Evolutionary conservation across 2,113 vertebrate genomes (phyloP).

Genomic region (Corynorhinus townsendii): DNA sequence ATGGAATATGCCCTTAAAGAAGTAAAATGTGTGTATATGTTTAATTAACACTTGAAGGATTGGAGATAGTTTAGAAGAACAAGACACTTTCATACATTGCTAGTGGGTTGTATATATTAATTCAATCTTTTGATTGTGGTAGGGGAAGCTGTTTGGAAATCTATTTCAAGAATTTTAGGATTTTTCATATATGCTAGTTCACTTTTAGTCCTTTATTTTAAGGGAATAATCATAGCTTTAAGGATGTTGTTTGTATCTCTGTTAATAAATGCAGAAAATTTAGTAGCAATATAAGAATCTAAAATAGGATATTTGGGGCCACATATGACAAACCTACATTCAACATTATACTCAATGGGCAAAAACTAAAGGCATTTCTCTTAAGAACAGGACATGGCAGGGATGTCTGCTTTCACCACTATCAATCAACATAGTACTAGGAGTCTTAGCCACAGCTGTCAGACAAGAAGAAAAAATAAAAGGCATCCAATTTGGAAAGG

Average conservation of each 20-base stretch:
- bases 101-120: not conserved
- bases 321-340: too few species aligned
- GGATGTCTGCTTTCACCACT: too few species aligned
- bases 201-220: not conserved
- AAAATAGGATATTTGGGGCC: not conserved
- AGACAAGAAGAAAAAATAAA: too few species aligned
- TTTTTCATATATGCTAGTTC: slow-evolving; percentile 14
- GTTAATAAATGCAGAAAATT: not conserved
- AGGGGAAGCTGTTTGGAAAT: not conserved
- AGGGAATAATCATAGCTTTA: slow-evolving; percentile 1
- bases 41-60: not conserved
- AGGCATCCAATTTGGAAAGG: too few species aligned
- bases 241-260: not conserved
- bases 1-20: not conserved
- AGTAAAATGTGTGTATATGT: not conserved
- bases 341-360: too few species aligned
- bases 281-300: not conserved
- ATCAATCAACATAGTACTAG: too few species aligned
- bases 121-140: not conserved
- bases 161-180: not conserved
- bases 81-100: not conserved
- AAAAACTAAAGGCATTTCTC: too few species aligned
- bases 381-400: too few species aligned
- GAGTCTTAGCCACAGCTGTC: too few species aligned
- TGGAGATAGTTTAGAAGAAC: not conserved